Percentiles rank a stretch among this genome's conserved stretches.
phyloP scores from a whole-genome alignment of 2,113 vertebrate species.

The Archilochus colubris region DNA sequence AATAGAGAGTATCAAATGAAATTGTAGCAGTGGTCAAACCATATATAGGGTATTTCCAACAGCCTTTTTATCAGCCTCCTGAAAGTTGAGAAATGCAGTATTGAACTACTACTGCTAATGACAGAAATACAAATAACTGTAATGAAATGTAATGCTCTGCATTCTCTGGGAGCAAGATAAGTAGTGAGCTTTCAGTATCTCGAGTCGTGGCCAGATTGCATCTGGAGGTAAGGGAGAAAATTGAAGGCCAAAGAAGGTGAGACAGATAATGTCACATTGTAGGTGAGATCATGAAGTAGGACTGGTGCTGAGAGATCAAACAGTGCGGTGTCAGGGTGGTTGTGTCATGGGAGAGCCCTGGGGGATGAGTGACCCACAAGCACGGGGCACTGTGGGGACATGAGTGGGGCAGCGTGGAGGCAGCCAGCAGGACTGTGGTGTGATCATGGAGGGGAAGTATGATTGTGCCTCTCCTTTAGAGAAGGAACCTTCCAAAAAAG shows the following conservation, averaged over 20 bases:
- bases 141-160: neutral
- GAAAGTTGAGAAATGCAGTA: neutral
- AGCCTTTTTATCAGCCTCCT: neutral
- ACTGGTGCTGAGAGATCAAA: neutral
- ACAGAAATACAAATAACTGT: neutral
- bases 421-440: neutral
- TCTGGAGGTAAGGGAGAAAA: neutral
- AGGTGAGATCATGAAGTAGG: neutral
- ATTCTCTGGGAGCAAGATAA: neutral
- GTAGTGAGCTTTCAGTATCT: neutral
- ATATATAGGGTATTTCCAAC: neutral
- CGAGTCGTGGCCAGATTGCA: rapidly evolving
- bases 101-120: neutral
- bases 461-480: neutral
- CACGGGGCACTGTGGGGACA: rapidly evolving
- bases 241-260: neutral
- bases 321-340: neutral
- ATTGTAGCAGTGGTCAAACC: neutral
- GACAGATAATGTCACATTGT: rapidly evolving
- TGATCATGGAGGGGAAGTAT: neutral
- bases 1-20: neutral
- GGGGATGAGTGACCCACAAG: neutral
- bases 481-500: neutral
- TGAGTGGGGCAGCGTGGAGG: neutral
- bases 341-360: neutral